Conservation (phyloP, 2,797 vertebrate species). For the Lateolabrax maculatus region DNA sequence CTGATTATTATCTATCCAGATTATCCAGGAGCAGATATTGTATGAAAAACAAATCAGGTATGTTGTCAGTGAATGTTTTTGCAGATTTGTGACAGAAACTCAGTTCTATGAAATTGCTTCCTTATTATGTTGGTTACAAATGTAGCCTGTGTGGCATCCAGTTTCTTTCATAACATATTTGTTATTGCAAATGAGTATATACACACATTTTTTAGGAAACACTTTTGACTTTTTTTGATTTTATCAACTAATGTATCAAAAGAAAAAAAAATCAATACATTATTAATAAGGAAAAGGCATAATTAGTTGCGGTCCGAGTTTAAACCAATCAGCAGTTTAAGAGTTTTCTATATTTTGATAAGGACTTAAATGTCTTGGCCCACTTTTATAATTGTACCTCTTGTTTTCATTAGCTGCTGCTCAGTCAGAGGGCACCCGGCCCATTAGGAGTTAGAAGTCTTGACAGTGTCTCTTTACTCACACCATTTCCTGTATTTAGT, state of each 20-base stretch:
- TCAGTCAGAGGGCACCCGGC: slow-evolving; percentile 41
- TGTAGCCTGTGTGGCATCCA: no score
- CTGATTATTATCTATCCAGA: background rate
- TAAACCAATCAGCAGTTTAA: slow-evolving; percentile 14
- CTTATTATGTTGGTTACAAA: background rate
- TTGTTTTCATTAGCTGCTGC: slow-evolving; percentile 62
- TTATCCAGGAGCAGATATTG: background rate
- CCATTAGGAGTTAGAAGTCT: slow-evolving; percentile 42
- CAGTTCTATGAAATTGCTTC: background rate
- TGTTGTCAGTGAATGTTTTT: background rate
- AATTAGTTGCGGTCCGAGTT: background rate
- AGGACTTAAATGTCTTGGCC: slow-evolving; percentile 35
- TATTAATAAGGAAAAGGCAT: background rate
- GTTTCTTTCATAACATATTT: background rate
- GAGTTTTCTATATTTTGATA: slow-evolving; percentile 6
- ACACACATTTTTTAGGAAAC: background rate
- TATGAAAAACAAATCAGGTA: no score
- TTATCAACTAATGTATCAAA: background rate
- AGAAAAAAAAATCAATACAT: background rate
- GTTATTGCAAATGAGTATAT: background rate
- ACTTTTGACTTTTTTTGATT: background rate
- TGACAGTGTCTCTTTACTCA: slow-evolving; percentile 22
- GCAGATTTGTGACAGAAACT: background rate
- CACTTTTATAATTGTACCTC: slow-evolving; percentile 49
- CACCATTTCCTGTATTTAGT: slow-evolving; percentile 51